phyloP scores from a whole-genome alignment of 2,888 invertebrate genomes.

The Sinohyriopsis cumingii region DNA sequence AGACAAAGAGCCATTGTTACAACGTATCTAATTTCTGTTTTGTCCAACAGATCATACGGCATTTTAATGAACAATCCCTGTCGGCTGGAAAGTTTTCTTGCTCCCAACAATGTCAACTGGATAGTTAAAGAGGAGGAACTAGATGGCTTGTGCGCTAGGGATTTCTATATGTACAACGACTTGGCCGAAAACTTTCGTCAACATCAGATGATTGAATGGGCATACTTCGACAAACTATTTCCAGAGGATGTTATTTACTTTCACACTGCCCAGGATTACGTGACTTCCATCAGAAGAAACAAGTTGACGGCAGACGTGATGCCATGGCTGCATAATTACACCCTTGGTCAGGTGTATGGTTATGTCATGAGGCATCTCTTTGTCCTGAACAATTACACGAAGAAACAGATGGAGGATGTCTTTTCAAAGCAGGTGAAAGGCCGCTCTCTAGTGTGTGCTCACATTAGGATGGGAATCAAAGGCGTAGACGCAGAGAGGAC shows the following conservation, averaged over 20 bases:
- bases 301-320: conserved; percentile 2
- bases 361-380: conserved; percentile 10
- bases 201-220: conserved; percentile 7
- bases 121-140: conserved; percentile 1
- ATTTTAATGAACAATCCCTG: conserved; percentile 9
- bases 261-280: conserved; percentile 6
- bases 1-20: conserved; percentile 9
- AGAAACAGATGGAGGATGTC: neutral
- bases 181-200: neutral
- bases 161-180: neutral
- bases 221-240: conserved; percentile 5
- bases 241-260: conserved; percentile 11
- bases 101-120: conserved; percentile 12
- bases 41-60: conserved; percentile 5
- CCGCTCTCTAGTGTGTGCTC: conserved; percentile 7
- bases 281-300: conserved; percentile 3
- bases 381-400: neutral
- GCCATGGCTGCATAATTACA: conserved; percentile 3
- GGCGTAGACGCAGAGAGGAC: conserved; percentile 2
- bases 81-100: conserved; percentile 6
- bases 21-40: conserved; percentile 9
- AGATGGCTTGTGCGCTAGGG: neutral
- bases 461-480: conserved; percentile 8
- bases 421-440: neutral
- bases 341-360: conserved; percentile 1